These are phyloP conservation scores for Cyclina sinensis DNA, from an alignment of 1,140 invertebrate genomes.

Conservation along the genomic window DNA sequence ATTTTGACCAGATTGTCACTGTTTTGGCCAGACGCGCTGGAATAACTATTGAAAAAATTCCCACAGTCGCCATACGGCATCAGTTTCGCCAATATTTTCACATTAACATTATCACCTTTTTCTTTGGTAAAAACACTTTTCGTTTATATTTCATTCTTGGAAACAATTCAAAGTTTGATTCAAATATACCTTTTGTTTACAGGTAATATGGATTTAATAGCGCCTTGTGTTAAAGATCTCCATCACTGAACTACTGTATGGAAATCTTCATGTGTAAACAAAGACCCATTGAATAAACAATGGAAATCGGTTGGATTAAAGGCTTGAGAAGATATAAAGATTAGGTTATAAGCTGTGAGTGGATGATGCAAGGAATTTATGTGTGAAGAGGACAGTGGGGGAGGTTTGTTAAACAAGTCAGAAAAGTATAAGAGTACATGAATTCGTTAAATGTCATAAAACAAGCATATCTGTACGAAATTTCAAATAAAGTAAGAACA, in stretches of 20 bases:
- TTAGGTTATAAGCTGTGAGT: not conserved
- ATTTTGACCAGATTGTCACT: not conserved
- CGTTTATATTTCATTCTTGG: not conserved
- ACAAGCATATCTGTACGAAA: too few relatives aligned
- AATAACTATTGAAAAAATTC: not conserved
- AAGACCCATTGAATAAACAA: constrained; percentile 14
- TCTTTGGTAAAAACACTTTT: not conserved
- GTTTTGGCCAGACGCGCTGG: not conserved
- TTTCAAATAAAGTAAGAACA: too few relatives aligned
- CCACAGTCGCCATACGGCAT: not conserved
- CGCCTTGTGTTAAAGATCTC: not conserved
- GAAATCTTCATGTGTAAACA: not conserved
- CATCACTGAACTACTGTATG: not conserved
- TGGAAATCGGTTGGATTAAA: constrained; percentile 1
- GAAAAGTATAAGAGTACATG: not conserved
- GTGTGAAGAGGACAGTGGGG: not conserved
- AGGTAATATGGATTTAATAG: constrained; percentile 32
- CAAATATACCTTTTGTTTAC: constrained; percentile 18
- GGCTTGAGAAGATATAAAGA: constrained; percentile 3
- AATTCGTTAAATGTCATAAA: too few relatives aligned
- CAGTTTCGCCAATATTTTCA: constrained; percentile 15
- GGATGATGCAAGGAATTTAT: not conserved
- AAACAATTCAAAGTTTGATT: not conserved
- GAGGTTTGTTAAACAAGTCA: constrained; percentile 14
- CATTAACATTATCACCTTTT: not conserved